A percentile compares a stretch with the other conserved stretches of the same genome.
Conservation (phyloP, 2,797 vertebrate species). For the Onychomys torridus region DNA sequence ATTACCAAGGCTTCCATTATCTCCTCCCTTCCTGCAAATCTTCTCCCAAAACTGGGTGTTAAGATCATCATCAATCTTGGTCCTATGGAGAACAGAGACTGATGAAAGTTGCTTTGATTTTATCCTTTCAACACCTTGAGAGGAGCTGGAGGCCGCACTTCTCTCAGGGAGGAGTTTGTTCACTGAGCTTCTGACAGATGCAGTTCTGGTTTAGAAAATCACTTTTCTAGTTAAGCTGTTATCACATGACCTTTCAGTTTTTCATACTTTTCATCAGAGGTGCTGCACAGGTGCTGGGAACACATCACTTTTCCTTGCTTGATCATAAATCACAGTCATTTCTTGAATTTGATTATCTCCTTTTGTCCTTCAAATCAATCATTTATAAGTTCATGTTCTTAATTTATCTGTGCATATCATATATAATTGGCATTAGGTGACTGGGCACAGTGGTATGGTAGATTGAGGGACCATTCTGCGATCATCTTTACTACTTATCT, state of each 20-base stretch:
- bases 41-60: neutral
- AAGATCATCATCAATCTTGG: neutral
- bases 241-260: neutral
- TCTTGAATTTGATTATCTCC: neutral
- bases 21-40: neutral
- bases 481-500: neutral
- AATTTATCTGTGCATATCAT: neutral
- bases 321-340: neutral
- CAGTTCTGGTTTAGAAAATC: neutral
- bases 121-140: neutral
- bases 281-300: neutral
- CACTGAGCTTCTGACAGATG: neutral
- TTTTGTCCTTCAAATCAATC: neutral
- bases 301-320: neutral
- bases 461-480: neutral
- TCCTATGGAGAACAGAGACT: neutral
- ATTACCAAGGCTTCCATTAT: neutral
- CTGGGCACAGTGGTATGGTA: neutral
- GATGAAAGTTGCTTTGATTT: neutral
- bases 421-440: neutral
- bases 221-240: neutral
- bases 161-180: neutral
- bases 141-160: neutral
- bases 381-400: neutral
- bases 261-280: neutral